Conservation (phyloP, 2,113 vertebrate genomes). For the Lota lota region DNA sequence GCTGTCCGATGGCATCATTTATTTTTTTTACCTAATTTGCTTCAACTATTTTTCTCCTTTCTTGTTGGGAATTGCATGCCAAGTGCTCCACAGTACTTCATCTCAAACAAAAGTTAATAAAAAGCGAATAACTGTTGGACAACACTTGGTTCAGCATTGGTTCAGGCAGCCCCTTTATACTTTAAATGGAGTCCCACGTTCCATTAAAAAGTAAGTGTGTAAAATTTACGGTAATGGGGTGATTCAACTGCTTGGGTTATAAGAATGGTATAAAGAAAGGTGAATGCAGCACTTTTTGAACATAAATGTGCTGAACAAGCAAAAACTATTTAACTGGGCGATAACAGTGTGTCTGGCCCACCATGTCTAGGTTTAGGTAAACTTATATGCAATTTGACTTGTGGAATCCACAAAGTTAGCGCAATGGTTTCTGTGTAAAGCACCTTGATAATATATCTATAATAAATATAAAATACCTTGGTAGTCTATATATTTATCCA, state of each 20-base stretch:
- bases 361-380: too few species aligned
- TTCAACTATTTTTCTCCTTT: conserved; percentile 20
- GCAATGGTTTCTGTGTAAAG: too few species aligned
- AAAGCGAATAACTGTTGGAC: conserved; percentile 22
- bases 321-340: too few species aligned
- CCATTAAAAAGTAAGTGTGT: too few species aligned
- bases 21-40: conserved; percentile 53
- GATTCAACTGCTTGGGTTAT: not conserved
- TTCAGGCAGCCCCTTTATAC: not conserved
- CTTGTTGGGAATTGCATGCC: conserved; percentile 13
- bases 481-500: too few species aligned
- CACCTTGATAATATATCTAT: too few species aligned
- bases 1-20: conserved; percentile 36
- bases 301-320: too few species aligned
- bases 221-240: not conserved
- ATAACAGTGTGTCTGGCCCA: too few species aligned
- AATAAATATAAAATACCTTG: too few species aligned
- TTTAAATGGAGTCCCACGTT: not conserved
- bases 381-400: too few species aligned
- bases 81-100: conserved; percentile 1
- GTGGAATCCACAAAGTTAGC: too few species aligned
- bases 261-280: not conserved
- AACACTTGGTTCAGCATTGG: not conserved
- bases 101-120: conserved; percentile 12
- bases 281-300: not conserved